phyloP scores from a whole-genome alignment of 2,797 vertebrate species.

The Danio tinwini region DNA sequence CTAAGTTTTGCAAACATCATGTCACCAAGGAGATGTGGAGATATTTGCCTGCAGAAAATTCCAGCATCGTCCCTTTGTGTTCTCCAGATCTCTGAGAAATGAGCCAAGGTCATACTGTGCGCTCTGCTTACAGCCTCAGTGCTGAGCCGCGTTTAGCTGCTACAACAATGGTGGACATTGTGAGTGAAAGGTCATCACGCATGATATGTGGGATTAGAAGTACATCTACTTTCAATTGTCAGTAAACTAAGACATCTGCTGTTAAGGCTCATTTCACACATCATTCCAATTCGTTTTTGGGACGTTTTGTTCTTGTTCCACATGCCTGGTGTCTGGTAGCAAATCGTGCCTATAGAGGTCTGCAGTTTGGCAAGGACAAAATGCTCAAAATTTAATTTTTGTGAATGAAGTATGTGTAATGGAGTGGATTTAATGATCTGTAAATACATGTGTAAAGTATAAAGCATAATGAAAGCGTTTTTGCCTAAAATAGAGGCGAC shows the following conservation, averaged over 20 bases:
- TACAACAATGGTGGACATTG: constrained; percentile 71
- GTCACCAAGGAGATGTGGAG: constrained; percentile 25
- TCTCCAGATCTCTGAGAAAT: constrained; percentile 21
- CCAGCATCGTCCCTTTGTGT: constrained; percentile 25
- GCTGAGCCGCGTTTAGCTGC: constrained; percentile 41
- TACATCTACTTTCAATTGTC: constrained; percentile 57
- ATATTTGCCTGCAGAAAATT: constrained; percentile 34
- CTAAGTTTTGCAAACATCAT: constrained; percentile 33
- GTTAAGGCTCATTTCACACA: constrained; percentile 61
- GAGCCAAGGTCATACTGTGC: constrained; percentile 4
- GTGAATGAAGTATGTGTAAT: constrained; percentile 25
- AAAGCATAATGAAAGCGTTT: not conserved
- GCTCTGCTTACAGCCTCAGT: constrained; percentile 16
- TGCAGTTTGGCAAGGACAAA: constrained; percentile 12
- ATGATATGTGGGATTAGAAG: constrained; percentile 70
- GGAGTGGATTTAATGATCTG: constrained; percentile 18
- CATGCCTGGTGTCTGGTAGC: not conserved
- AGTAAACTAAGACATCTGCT: constrained; percentile 56
- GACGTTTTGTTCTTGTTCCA: constrained; percentile 25
- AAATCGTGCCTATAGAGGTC: not conserved
- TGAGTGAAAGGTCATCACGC: constrained; percentile 63
- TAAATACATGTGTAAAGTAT: not conserved
- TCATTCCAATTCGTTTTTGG: constrained; percentile 19
- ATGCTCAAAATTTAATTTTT: constrained; percentile 21
- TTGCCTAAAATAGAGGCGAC: not conserved